A percentile compares a stretch with the other conserved stretches of the same genome.
These are phyloP conservation scores for Macrotus californicus DNA, from an alignment of 2,113 vertebrate species.

Conservation along the genomic window DNA sequence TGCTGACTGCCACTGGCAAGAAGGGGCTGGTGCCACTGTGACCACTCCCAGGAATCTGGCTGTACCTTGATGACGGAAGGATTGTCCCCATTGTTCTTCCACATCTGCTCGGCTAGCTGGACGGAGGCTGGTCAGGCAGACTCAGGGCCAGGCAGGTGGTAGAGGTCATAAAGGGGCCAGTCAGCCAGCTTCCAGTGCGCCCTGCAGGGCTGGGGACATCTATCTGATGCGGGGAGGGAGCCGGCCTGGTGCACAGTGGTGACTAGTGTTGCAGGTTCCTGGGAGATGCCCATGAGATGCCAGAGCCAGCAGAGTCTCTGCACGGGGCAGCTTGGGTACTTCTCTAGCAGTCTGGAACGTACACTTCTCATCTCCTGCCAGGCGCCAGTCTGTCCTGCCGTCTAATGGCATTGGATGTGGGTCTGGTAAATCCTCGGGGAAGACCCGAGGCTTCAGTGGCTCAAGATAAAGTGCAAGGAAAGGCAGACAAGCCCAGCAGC, in stretches of 20 bases:
- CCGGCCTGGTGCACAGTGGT: background rate
- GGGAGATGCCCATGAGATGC: background rate
- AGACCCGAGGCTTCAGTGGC: background rate
- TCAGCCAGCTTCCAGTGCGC: background rate
- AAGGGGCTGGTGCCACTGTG: background rate
- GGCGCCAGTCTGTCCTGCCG: background rate
- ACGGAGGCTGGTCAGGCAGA: background rate
- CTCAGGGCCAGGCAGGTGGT: background rate
- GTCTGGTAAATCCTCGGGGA: background rate
- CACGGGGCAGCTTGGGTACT: background rate
- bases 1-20: background rate
- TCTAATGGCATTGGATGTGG: background rate
- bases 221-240: background rate
- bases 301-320: background rate
- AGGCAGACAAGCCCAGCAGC: background rate
- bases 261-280: background rate
- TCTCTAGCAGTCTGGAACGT: background rate
- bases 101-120: background rate
- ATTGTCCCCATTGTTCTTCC: background rate
- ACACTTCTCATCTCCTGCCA: background rate
- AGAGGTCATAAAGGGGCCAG: background rate
- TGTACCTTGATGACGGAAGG: background rate
- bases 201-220: background rate
- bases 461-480: conserved; percentile 20
- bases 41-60: background rate